Base-by-base conservation (phyloP, 2,888 invertebrate species). In the Rhabditoides inermis region DNA sequence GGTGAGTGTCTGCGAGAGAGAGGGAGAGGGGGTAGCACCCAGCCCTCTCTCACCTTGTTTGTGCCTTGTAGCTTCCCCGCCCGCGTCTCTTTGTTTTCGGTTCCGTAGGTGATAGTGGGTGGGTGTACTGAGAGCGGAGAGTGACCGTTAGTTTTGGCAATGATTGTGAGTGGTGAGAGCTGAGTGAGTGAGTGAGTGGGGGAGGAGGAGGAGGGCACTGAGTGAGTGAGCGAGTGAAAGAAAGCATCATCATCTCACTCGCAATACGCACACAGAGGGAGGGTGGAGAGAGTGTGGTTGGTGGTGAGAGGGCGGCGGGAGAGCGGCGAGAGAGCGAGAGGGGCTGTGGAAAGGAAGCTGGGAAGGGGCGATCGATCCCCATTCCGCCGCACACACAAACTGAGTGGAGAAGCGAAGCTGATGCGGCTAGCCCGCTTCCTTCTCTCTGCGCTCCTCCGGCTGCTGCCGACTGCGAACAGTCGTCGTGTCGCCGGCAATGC, bases 271-370 rank as follows among this genome's bases (percentile, higher is more conserved):
- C 15, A 10, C 15, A 7, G 32, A 32, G 15, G 15, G 7, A 32
- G 32, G 32, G 30, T 36, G 36, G 23, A 18, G 23, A 26, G 23
- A 25, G 36, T 23, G 27, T 46, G 25, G 15, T 10, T 4, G 23
- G 2, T 2, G 23, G 18, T 23, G n/a, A 36, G 27, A 28, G 4
- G 15, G 45, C 22, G 25, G 10, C 10, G 41, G 22, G 26, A 7
- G n/a, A 36, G 36, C 35, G 46, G 35, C 46, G 26, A 46, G 22
- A 32, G 15, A 6, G 15, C 32, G 32, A 45, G 28, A 32, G 18
- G 20, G 32, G 28, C 45, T 32, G 45, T 45, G 32, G 45, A 44
- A 22, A 39, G 25, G 41, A 22, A n/a, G 41, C 18, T n/a, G 28
- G 12, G 5, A 22, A 20, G 3, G 32, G 22, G 22, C 15, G 45